phyloP scores from a whole-genome alignment of 2,888 invertebrate genomes.

The Parnassius glacialis region DNA sequence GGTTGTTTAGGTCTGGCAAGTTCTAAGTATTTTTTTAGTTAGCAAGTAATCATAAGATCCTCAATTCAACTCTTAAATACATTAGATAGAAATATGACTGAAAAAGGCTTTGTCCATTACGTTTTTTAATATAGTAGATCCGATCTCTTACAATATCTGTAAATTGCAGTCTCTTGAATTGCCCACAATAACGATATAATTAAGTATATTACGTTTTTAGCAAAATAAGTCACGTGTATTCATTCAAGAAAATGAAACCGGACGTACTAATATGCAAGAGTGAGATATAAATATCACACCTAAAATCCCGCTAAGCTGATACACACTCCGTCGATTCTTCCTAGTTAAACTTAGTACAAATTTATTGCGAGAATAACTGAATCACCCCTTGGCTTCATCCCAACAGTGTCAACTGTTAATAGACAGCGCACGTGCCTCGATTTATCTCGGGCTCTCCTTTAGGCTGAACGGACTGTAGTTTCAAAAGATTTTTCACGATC shows the following conservation, averaged over 20 bases:
- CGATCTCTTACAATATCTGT: no score
- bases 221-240: no score
- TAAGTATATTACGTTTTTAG: no score
- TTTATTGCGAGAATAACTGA: conserved; percentile 31
- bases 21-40: no score
- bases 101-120: no score
- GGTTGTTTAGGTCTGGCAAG: no score
- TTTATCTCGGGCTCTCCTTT: conserved; percentile 59
- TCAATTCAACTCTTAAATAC: no score
- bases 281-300: conserved; percentile 5
- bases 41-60: no score
- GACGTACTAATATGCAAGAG: conserved; percentile 5
- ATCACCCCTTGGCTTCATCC: conserved; percentile 61
- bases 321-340: conserved; percentile 24
- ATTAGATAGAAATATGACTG: no score
- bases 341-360: conserved; percentile 24
- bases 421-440: conserved; percentile 73
- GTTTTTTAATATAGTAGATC: no score
- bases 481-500: conserved; percentile 75
- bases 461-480: conserved; percentile 46
- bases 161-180: no score
- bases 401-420: conserved; percentile 74
- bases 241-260: background rate
- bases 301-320: conserved; percentile 10
- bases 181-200: no score